Evolutionary conservation across 2,888 invertebrate genomes (phyloP).

Genomic region (Pseudanteris insignis): DNA sequence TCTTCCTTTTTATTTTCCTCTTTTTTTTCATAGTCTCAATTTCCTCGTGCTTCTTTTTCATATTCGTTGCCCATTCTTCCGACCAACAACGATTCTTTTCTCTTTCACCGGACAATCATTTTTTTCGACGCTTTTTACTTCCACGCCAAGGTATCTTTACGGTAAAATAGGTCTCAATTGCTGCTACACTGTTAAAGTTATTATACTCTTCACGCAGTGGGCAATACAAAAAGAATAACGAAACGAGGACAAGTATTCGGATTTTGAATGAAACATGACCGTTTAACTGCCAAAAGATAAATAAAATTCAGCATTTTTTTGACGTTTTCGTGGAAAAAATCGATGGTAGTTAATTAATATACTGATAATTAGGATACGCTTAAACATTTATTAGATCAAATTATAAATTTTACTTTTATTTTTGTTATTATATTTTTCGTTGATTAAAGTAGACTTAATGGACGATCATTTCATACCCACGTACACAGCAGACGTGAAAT

Average conservation of each 20-base stretch:
- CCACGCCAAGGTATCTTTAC: conserved; percentile 9
- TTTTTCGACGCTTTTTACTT: conserved; percentile 7
- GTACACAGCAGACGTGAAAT: no score
- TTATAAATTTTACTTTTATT: no score
- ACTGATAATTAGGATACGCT: no score
- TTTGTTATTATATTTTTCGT: no score
- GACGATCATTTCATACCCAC: no score
- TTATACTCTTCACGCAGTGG: conserved; percentile 56
- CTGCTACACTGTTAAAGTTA: conserved; percentile 59
- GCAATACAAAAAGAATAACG: conserved; percentile 26
- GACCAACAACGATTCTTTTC: no score
- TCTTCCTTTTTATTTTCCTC: conserved; percentile 17
- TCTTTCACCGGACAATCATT: no score
- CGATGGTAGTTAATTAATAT: no score
- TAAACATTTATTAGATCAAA: no score
- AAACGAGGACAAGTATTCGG: conserved; percentile 40
- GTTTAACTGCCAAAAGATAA: conserved; percentile 33
- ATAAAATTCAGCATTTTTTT: no score
- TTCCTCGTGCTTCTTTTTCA: background rate
- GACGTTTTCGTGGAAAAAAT: no score
- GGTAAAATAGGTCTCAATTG: conserved; percentile 55
- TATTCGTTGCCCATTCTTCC: background rate
- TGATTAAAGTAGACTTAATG: no score
- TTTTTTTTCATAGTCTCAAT: background rate
- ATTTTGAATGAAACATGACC: conserved; percentile 32